Conservation (phyloP, 1,140 invertebrate species). For the Goniozus legneri region DNA sequence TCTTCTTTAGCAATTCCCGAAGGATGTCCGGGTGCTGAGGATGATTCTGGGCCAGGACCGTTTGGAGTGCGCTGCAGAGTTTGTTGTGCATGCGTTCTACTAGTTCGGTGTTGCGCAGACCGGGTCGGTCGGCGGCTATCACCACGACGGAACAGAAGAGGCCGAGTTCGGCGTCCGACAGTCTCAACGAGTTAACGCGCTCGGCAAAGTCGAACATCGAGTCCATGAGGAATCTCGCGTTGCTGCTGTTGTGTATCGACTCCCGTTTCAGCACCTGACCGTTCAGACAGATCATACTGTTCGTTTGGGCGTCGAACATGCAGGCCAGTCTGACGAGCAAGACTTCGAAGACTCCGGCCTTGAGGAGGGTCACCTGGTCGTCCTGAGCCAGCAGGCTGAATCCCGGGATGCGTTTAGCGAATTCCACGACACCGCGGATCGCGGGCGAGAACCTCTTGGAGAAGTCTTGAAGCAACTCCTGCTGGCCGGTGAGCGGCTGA, state of each 20-base stretch:
- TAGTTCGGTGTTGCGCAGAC: conserved; percentile 85
- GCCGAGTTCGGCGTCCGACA: conserved; percentile 90
- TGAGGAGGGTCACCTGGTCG: conserved; percentile 94
- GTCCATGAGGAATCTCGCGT: conserved; percentile 91
- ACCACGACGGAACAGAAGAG: conserved; percentile 93
- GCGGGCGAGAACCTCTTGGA: conserved; percentile 92
- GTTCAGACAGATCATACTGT: conserved; percentile 89
- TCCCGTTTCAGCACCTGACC: conserved; percentile 87
- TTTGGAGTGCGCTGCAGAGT: conserved; percentile 79
- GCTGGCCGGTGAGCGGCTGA: conserved; percentile 72
- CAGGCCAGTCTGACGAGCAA: conserved; percentile 87
- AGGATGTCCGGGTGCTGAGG: conserved; percentile 75
- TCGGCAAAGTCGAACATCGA: conserved; percentile 98
- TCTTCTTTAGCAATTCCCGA: conserved; percentile 86
- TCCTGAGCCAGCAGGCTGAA: conserved; percentile 92
- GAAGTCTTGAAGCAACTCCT: conserved; percentile 81
- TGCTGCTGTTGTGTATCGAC: conserved; percentile 83
- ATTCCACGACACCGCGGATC: conserved; percentile 95
- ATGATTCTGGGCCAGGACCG: conserved; percentile 84
- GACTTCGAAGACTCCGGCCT: conserved; percentile 93
- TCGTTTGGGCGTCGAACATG: conserved; percentile 88
- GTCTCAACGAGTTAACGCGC: conserved; percentile 81
- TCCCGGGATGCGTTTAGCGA: conserved; percentile 95
- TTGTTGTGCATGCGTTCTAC: conserved; percentile 90
- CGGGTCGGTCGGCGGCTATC: conserved; percentile 89